Base-by-base conservation (phyloP, 2,888 invertebrate genomes). In the Phrixothrix hirtus region DNA sequence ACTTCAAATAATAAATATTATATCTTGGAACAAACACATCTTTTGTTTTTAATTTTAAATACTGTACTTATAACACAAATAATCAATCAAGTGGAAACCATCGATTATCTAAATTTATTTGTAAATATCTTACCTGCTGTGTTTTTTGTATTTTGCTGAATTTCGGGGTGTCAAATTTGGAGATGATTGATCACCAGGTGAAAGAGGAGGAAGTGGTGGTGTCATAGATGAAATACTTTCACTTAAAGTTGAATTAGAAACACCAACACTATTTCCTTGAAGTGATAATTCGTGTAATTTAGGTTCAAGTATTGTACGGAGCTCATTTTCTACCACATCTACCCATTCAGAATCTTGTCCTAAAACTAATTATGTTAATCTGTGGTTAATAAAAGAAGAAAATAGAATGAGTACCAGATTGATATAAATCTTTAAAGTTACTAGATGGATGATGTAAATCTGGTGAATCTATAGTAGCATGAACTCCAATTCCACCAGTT, bases 281-380 rank as follows among this genome's bases (percentile, higher is more conserved):
- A 85, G 74, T 26, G 83, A 76, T 71, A 84, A 72, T 59, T 79
- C 79, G n/a, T 87, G 84, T 42, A 87, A 75, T 70, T 86, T 85
- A 1, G 88, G 88, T 67, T 89, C 88, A 57, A 89, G 73, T 66
- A 89, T 89, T 71, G 87, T 86, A 11, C 89, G 79, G 13, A 90
- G 78, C 71, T 90, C 90, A 32, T 87, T 87, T 71, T 90, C 89
- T 6, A 89, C 89, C 36, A 88, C 81, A 63, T 89, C 89, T 1
- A 88, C 88, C 90, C 90, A 90, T 73, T 89, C 89, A 17, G 87
- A 83, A 64, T 88, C 88, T 60, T 81, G 83, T 17, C 78, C 82
- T 77, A 36, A 25, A 25, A 25, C 7, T 25, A 25, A 25, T 7
- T 6, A 25, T 6, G 25, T 25, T 5, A 4, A 25, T 4, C 4